Evolutionary conservation across 2,888 invertebrate genomes (phyloP).

Genomic region (Lamproptera curius): DNA sequence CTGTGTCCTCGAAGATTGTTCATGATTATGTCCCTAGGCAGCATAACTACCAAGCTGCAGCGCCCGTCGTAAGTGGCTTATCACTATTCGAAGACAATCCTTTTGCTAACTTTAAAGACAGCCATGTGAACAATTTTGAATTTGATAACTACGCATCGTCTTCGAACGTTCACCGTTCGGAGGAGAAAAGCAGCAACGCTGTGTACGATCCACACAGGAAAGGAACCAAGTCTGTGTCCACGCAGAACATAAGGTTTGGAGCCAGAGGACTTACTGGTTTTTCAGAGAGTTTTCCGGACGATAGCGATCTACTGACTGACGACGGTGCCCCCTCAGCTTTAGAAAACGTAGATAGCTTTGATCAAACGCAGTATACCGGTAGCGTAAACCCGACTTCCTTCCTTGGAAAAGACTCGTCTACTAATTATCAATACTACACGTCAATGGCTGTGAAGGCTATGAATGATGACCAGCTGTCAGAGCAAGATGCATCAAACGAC

Average conservation of each 20-base stretch:
- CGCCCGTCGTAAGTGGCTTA: conserved; percentile 33
- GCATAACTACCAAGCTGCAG: conserved; percentile 37
- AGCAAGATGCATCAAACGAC: conserved; percentile 60
- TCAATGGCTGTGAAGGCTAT: conserved; percentile 58
- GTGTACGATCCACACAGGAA: conserved; percentile 38
- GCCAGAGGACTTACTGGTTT: conserved; percentile 56
- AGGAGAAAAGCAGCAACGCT: conserved; percentile 42
- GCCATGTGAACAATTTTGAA: conserved; percentile 53
- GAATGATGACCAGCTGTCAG: conserved; percentile 44
- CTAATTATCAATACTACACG: conserved; percentile 56
- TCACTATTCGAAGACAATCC: conserved; percentile 50
- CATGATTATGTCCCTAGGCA: conserved; percentile 54
- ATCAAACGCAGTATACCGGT: conserved; percentile 38
- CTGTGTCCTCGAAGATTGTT: conserved; percentile 56
- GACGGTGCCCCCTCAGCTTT: conserved; percentile 43
- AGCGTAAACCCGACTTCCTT: conserved; percentile 44
- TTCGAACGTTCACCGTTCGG: conserved; percentile 47
- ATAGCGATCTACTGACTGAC: conserved; percentile 30
- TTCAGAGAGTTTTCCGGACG: conserved; percentile 55
- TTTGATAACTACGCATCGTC: conserved; percentile 59
- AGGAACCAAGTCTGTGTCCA: conserved; percentile 60
- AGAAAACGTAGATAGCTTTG: conserved; percentile 42
- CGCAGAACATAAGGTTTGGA: conserved; percentile 65
- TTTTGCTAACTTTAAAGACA: conserved; percentile 49
- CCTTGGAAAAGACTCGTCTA: conserved; percentile 54